phyloP scores from a whole-genome alignment of 2,888 invertebrate genomes.

The Acronicta leporina region DNA sequence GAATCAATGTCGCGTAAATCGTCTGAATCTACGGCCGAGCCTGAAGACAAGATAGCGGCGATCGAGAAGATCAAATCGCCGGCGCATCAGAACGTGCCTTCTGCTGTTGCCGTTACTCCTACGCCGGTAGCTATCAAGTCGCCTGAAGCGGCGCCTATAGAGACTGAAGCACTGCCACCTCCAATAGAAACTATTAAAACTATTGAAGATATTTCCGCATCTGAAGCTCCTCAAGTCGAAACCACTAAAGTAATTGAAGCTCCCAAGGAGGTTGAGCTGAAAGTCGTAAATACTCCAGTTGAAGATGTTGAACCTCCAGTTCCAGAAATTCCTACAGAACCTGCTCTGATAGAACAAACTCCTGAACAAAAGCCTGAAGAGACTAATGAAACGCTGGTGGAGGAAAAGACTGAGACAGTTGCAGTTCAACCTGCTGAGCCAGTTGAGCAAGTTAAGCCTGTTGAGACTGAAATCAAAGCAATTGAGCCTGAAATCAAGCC shows the following conservation, averaged over 20 bases:
- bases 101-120: constrained; percentile 70
- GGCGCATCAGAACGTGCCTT: constrained; percentile 65
- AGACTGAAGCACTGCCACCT: constrained; percentile 75
- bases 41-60: constrained; percentile 74
- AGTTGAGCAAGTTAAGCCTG: constrained; percentile 44
- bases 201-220: constrained; percentile 67
- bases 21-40: constrained; percentile 72
- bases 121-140: constrained; percentile 64
- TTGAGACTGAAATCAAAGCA: constrained; percentile 43
- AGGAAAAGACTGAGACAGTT: constrained; percentile 52
- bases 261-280: constrained; percentile 43
- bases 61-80: constrained; percentile 79
- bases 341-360: constrained; percentile 19
- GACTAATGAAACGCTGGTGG: constrained; percentile 33
- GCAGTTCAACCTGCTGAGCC: constrained; percentile 35
- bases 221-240: constrained; percentile 64
- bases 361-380: constrained; percentile 33
- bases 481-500: constrained; percentile 52
- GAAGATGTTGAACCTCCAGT: constrained; percentile 12
- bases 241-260: constrained; percentile 37
- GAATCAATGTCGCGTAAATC: constrained; percentile 76
- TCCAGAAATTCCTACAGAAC: constrained; percentile 7
- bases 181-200: constrained; percentile 72
- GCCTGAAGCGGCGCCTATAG: constrained; percentile 67
- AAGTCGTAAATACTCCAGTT: constrained; percentile 34